These are phyloP conservation scores for Leptopilina myrica DNA, from an alignment of 2,888 invertebrate genomes.

Conservation along the genomic window DNA sequence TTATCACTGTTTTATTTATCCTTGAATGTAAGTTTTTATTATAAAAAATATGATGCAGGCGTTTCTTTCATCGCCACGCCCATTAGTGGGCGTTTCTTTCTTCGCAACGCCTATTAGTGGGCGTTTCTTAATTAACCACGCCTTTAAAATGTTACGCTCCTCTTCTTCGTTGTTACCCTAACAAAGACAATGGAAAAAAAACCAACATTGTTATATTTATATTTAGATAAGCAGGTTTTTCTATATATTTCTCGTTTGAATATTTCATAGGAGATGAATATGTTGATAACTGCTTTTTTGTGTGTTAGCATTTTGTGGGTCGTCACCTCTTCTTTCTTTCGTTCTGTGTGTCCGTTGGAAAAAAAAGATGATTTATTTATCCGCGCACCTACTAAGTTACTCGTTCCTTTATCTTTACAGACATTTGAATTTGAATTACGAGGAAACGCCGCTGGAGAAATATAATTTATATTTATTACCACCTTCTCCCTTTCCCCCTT, in stretches of 20 bases:
- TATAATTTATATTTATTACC: background rate
- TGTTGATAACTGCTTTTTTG: background rate
- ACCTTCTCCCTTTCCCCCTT: too few species aligned
- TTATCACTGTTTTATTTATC: background rate
- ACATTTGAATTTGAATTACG: slow-evolving; percentile 16
- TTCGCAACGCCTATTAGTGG: too few species aligned
- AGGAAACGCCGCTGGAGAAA: background rate
- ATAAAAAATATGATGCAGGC: too few species aligned
- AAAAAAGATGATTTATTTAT: slow-evolving; percentile 26
- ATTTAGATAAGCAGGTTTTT: background rate
- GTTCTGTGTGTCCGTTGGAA: background rate
- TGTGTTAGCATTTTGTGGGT: background rate
- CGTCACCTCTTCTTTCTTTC: slow-evolving; percentile 11
- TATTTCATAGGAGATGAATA: slow-evolving; percentile 6
- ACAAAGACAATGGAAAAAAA: background rate
- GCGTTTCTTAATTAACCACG: too few species aligned
- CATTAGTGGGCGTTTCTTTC: too few species aligned
- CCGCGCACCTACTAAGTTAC: background rate
- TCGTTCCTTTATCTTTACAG: slow-evolving; percentile 15
- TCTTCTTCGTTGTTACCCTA: too few species aligned
- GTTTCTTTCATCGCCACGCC: too few species aligned
- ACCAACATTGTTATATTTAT: background rate
- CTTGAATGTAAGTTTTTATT: too few species aligned
- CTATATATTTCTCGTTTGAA: slow-evolving; percentile 5
- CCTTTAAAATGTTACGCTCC: too few species aligned